Evolutionary conservation across 2,888 invertebrate species (phyloP).

Genomic region (Sepiola atlantica): DNA sequence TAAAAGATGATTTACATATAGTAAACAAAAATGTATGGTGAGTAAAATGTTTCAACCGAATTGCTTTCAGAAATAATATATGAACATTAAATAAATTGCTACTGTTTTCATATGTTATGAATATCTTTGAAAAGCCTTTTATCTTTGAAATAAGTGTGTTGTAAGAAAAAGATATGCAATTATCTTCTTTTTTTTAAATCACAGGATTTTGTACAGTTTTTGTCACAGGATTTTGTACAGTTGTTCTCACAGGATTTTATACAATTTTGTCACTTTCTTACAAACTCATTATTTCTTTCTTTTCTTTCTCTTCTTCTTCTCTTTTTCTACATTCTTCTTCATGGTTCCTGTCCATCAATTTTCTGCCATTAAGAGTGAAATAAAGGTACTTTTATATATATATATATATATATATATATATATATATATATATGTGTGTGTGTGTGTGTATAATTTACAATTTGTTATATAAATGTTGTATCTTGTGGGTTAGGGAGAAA

Average conservation of each 20-base stretch:
- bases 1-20: too few species aligned
- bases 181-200: neutral
- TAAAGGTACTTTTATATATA: neutral
- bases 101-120: neutral
- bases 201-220: neutral
- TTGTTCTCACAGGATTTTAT: neutral
- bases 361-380: constrained; percentile 24
- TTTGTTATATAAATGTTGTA: neutral
- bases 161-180: neutral
- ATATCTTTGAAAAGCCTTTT: neutral
- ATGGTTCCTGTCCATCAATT: neutral
- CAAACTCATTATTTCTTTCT: neutral
- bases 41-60: neutral
- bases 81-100: neutral
- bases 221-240: neutral
- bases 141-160: neutral
- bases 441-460: too few species aligned
- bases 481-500: neutral
- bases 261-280: neutral
- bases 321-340: neutral
- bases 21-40: neutral
- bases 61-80: neutral
- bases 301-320: neutral
- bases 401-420: neutral
- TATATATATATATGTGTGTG: neutral